A percentile compares a stretch with the other conserved stretches of the same genome.
phyloP scores from a whole-genome alignment of 2,113 vertebrate genomes.

The Cettia cetti region DNA sequence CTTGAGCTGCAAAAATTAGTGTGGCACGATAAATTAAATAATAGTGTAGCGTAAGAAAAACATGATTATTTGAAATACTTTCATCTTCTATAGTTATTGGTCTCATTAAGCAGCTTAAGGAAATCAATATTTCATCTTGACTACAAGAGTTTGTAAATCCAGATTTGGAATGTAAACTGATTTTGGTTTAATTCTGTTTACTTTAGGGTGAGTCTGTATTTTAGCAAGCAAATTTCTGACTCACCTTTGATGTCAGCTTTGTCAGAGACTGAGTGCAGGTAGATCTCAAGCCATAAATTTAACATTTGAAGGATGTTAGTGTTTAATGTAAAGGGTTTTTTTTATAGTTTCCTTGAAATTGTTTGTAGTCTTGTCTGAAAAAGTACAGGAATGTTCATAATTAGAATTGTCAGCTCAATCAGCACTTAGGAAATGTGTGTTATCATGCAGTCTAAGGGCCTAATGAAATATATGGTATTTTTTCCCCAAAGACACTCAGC shows the following conservation, averaged over 20 bases:
- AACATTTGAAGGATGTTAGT: not conserved
- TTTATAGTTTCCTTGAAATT: not conserved
- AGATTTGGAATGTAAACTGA: not conserved
- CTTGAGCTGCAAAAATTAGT: not conserved
- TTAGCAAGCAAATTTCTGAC: not conserved
- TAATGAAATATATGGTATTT: not conserved
- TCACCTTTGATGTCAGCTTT: not conserved
- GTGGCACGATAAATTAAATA: not conserved
- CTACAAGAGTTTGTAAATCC: not conserved
- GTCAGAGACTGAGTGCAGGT: not conserved
- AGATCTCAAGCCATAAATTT: not conserved
- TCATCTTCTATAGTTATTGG: not conserved
- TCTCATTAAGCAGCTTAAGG: slow-evolving; percentile 4
- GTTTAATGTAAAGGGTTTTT: not conserved
- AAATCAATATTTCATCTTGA: not conserved
- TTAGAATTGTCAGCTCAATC: not conserved
- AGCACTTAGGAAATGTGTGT: not conserved
- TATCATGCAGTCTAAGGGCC: not conserved
- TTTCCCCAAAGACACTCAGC: not conserved
- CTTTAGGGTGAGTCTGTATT: not conserved
- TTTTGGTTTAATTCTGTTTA: not conserved
- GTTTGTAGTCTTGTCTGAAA: not conserved
- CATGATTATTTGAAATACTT: slow-evolving; percentile 2
- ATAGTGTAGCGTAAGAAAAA: not conserved
- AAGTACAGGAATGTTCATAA: not conserved